Conservation (phyloP, 2,113 vertebrate species). For the Scophthalmus maximus region DNA sequence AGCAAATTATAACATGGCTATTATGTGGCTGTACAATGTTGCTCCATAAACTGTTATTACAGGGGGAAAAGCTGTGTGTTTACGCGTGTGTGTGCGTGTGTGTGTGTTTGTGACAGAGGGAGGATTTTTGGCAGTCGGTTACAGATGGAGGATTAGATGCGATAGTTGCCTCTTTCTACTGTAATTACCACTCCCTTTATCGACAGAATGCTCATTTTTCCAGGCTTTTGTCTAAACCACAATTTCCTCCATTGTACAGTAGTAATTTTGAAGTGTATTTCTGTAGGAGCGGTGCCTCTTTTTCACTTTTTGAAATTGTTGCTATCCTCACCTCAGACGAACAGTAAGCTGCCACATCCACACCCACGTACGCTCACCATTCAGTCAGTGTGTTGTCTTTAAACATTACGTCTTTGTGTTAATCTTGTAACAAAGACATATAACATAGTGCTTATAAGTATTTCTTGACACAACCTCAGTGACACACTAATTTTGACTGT, state of each 20-base stretch:
- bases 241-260: constrained; percentile 88
- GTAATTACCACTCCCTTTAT: constrained; percentile 97
- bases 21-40: constrained; percentile 98
- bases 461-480: background rate
- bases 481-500: too few relatives aligned
- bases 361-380: too few relatives aligned
- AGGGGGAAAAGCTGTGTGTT: constrained; percentile 88
- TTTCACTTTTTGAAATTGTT: constrained; percentile 58
- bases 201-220: constrained; percentile 94
- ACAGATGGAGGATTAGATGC: constrained; percentile 83
- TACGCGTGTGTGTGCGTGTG: constrained; percentile 49
- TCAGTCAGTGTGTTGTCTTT: background rate
- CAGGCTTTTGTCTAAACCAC: constrained; percentile 95
- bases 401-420: background rate
- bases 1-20: constrained; percentile 99
- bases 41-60: constrained; percentile 98
- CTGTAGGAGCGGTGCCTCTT: constrained; percentile 37
- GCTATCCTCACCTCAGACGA: constrained; percentile 41
- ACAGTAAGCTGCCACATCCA: constrained; percentile 22
- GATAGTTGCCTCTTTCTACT: constrained; percentile 94
- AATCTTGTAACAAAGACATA: background rate
- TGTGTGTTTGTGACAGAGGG: constrained; percentile 62
- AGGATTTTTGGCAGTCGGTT: constrained; percentile 60
- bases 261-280: constrained; percentile 70
- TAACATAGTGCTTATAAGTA: background rate